A percentile compares a stretch with the other conserved stretches of the same genome.
Evolutionary conservation across 2,888 invertebrate species (phyloP).

Genomic region (Eupithecia insigniata): DNA sequence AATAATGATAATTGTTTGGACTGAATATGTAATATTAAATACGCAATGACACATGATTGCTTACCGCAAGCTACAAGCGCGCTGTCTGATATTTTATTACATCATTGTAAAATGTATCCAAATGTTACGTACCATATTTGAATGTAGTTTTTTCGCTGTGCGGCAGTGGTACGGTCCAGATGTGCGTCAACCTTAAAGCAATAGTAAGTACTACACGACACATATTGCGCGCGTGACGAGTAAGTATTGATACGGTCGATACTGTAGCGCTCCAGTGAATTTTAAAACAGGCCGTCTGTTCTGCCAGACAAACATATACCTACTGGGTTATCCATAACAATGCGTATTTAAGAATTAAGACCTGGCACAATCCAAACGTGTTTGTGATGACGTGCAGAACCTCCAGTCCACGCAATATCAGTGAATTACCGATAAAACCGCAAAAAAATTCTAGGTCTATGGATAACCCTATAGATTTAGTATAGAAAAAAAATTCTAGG

Average conservation of each 20-base stretch:
- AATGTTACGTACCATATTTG: neutral
- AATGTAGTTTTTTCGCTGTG: neutral
- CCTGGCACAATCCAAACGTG: too few relatives aligned
- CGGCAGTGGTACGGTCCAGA: neutral
- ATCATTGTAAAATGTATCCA: neutral
- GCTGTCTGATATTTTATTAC: too few relatives aligned
- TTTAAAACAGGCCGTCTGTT: constrained; percentile 41
- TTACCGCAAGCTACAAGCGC: neutral
- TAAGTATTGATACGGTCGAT: constrained; percentile 52
- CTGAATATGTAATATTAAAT: too few relatives aligned
- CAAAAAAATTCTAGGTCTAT: too few relatives aligned
- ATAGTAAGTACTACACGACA: constrained; percentile 45
- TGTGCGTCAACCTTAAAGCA: neutral
- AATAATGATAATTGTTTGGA: too few relatives aligned
- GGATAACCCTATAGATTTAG: too few relatives aligned
- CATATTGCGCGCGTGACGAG: constrained; percentile 63
- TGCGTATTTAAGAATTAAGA: too few relatives aligned
- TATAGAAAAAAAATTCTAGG: too few relatives aligned
- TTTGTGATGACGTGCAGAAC: too few relatives aligned
- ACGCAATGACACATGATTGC: neutral
- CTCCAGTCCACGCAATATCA: too few relatives aligned
- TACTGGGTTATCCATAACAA: too few relatives aligned
- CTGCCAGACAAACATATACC: constrained; percentile 33
- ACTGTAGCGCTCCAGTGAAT: constrained; percentile 43
- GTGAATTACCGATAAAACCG: too few relatives aligned